A percentile compares a stretch with the other conserved stretches of the same genome.
phyloP scores from a whole-genome alignment of 2,797 vertebrate genomes.

The Pterois miles region DNA sequence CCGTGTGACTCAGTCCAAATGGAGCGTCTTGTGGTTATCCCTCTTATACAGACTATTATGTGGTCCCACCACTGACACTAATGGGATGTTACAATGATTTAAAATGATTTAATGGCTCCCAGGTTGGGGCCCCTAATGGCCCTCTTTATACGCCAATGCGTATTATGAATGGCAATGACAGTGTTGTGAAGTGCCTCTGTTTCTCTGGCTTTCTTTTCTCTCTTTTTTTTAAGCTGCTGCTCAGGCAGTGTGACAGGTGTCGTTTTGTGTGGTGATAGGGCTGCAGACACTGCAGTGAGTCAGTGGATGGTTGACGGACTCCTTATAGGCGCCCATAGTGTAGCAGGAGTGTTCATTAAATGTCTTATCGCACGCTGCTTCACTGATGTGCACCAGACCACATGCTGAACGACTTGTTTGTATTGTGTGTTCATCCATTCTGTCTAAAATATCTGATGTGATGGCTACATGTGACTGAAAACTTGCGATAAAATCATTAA shows the following conservation, averaged over 20 bases:
- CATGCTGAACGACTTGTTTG: slow-evolving; percentile 42
- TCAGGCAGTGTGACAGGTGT: slow-evolving; percentile 85
- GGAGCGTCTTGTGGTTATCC: slow-evolving; percentile 95
- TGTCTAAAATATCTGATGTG: background rate
- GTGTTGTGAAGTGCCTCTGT: slow-evolving; percentile 98
- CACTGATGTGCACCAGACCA: slow-evolving; percentile 19
- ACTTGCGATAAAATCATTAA: background rate
- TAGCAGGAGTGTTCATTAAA: slow-evolving; percentile 41
- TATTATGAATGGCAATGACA: slow-evolving; percentile 99
- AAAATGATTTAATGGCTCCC: slow-evolving; percentile 99
- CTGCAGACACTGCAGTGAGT: slow-evolving; percentile 49
- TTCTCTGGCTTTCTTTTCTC: slow-evolving; percentile 79
- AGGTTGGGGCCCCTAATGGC: slow-evolving; percentile 99
- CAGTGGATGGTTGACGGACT: slow-evolving; percentile 51
- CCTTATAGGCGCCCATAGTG: slow-evolving; percentile 25
- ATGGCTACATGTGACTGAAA: background rate
- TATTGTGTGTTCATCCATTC: slow-evolving; percentile 13
- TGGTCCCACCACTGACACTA: slow-evolving; percentile 98
- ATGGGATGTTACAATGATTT: slow-evolving; percentile 99
- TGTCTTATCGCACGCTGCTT: slow-evolving; percentile 17
- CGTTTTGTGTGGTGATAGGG: slow-evolving; percentile 61
- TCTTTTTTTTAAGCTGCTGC: slow-evolving; percentile 63
- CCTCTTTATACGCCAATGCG: slow-evolving; percentile 99
- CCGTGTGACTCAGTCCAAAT: slow-evolving; percentile 95
- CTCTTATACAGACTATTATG: slow-evolving; percentile 99